Conservation (phyloP, 2,888 invertebrate genomes). For the Anarsia innoxiella region DNA sequence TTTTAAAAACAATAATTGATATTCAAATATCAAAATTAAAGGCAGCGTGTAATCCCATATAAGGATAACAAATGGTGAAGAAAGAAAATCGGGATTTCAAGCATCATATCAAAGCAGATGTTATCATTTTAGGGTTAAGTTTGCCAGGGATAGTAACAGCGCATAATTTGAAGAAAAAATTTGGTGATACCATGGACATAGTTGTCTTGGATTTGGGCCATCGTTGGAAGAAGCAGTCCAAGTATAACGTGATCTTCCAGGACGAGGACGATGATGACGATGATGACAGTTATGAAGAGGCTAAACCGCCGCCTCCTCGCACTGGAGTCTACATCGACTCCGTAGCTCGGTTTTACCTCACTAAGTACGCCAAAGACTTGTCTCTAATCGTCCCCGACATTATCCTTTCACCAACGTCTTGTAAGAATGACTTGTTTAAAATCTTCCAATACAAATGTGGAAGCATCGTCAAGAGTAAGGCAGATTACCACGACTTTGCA, state of each 20-base stretch:
- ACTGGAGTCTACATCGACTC: conserved; percentile 28
- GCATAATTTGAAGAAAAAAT: conserved; percentile 55
- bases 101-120: conserved; percentile 47
- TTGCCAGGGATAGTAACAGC: conserved; percentile 62
- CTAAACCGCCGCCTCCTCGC: neutral
- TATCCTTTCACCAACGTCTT: conserved; percentile 22
- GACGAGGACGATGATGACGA: conserved; percentile 23
- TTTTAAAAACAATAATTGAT: no score
- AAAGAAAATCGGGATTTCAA: no score
- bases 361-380: conserved; percentile 43
- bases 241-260: conserved; percentile 50
- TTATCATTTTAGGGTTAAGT: conserved; percentile 61
- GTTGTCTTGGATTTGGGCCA: conserved; percentile 49
- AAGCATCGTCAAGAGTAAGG: conserved; percentile 33
- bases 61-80: no score
- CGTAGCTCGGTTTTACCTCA: conserved; percentile 40
- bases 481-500: conserved; percentile 48
- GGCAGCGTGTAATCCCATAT: no score
- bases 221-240: no score
- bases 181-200: conserved; percentile 57
- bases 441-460: conserved; percentile 54
- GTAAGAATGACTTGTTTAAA: conserved; percentile 25
- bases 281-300: neutral
- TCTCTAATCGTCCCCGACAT: conserved; percentile 51
- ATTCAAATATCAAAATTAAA: no score